phyloP scores from a whole-genome alignment of 2,888 invertebrate genomes.

The Hyppa rectilinea region DNA sequence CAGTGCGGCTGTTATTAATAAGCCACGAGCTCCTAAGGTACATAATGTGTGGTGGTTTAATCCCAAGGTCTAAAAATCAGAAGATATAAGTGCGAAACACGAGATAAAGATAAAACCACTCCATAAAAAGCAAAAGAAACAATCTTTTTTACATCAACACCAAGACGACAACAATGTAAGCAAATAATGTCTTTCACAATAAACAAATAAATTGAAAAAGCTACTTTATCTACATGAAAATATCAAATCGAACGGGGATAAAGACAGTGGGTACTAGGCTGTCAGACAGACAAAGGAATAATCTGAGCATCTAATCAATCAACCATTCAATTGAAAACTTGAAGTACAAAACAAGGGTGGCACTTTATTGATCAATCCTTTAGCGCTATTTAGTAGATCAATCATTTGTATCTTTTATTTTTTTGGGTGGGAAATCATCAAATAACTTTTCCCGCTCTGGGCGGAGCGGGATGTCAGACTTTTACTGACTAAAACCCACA shows the following conservation, averaged over 20 bases:
- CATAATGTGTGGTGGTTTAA: too few species aligned
- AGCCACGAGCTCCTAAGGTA: too few species aligned
- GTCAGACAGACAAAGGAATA: constrained; percentile 34
- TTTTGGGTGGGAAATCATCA: too few species aligned
- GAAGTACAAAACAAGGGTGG: constrained; percentile 20
- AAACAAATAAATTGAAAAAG: constrained; percentile 15
- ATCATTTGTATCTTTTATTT: not conserved
- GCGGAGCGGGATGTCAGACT: too few species aligned
- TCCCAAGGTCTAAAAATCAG: too few species aligned
- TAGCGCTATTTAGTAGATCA: not conserved
- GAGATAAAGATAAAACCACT: not conserved
- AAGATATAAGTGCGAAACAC: too few species aligned
- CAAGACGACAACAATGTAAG: not conserved
- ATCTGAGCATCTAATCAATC: constrained; percentile 41
- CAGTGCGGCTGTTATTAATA: too few species aligned
- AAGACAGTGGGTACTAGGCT: not conserved
- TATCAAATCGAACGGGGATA: constrained; percentile 5
- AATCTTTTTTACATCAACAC: not conserved
- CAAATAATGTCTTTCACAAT: not conserved
- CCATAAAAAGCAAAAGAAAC: not conserved
- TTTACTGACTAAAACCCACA: too few species aligned
- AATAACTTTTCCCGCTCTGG: too few species aligned
- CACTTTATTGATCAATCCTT: constrained; percentile 39
- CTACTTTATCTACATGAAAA: not conserved
- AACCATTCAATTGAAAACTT: constrained; percentile 24